These are phyloP conservation scores for Menura novaehollandiae DNA, from an alignment of 2,113 vertebrate genomes.

Conservation along the genomic window DNA sequence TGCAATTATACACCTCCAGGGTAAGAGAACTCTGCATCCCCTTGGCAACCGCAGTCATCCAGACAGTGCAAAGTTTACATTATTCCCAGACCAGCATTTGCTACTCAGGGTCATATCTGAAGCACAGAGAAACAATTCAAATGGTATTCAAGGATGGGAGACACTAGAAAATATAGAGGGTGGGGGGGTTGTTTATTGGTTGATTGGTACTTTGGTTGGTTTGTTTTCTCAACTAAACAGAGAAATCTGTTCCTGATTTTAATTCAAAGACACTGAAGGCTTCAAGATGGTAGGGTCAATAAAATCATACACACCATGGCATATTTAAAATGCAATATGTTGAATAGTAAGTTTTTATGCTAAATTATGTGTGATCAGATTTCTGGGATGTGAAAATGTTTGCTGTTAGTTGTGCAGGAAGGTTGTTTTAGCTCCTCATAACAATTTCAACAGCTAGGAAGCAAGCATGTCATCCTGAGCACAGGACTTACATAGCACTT, in stretches of 20 bases:
- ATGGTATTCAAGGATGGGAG: not conserved
- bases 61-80: not conserved
- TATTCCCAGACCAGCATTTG: not conserved
- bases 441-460: not conserved
- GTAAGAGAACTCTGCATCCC: not conserved
- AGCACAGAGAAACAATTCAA: not conserved
- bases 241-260: not conserved
- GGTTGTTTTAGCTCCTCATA: not conserved
- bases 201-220: not conserved
- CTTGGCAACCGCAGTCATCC: not conserved
- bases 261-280: not conserved
- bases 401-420: not conserved
- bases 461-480: not conserved
- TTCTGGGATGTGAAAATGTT: not conserved
- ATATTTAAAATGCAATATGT: not conserved
- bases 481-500: not conserved
- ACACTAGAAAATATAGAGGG: not conserved
- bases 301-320: not conserved
- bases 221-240: not conserved
- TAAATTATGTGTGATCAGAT: not conserved
- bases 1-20: slow-evolving; percentile 5
- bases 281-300: not conserved
- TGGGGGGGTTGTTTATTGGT: not conserved
- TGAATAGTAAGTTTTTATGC: not conserved
- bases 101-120: not conserved